A percentile compares a stretch with the other conserved stretches of the same genome.
phyloP scores from a whole-genome alignment of 2,797 vertebrate species.

The Anguilla marmorata region DNA sequence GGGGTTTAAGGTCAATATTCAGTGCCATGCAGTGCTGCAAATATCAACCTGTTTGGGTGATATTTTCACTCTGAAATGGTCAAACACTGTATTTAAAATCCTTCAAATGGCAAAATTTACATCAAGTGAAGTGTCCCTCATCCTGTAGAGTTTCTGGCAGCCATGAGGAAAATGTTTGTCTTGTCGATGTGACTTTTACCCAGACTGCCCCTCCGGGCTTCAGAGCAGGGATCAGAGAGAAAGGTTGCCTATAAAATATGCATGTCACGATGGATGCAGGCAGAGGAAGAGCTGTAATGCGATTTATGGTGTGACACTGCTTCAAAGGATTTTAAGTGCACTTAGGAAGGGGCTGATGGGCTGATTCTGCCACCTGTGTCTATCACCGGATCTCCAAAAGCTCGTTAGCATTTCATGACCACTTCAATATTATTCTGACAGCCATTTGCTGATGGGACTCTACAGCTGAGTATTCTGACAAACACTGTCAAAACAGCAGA shows the following conservation, averaged over 20 bases:
- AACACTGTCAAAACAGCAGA: constrained; percentile 21
- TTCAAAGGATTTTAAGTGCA: constrained; percentile 25
- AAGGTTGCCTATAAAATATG: constrained; percentile 76
- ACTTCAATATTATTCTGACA: constrained; percentile 4
- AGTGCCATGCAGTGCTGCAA: constrained; percentile 24
- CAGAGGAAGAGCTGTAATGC: constrained; percentile 41
- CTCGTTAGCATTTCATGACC: constrained; percentile 16
- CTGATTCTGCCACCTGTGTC: constrained; percentile 22
- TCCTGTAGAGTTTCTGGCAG: constrained; percentile 60
- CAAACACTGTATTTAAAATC: constrained; percentile 32
- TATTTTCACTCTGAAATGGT: constrained; percentile 23
- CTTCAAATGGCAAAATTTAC: constrained; percentile 43
- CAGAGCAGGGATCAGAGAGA: constrained; percentile 60
- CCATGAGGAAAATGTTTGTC: constrained; percentile 62
- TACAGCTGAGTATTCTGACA: constrained; percentile 18
- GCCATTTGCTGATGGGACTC: constrained; percentile 15
- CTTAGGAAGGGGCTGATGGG: constrained; percentile 17
- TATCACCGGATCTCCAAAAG: constrained; percentile 9
- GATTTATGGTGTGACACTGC: constrained; percentile 42
- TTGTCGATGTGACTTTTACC: constrained; percentile 67
- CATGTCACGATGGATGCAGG: constrained; percentile 59
- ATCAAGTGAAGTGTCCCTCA: constrained; percentile 41
- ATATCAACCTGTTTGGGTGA: constrained; percentile 22
- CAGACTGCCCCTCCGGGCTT: constrained; percentile 58
- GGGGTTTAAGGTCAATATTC: constrained; percentile 36